Conservation (phyloP, 2,797 vertebrate species). For the Selene dorsalis region DNA sequence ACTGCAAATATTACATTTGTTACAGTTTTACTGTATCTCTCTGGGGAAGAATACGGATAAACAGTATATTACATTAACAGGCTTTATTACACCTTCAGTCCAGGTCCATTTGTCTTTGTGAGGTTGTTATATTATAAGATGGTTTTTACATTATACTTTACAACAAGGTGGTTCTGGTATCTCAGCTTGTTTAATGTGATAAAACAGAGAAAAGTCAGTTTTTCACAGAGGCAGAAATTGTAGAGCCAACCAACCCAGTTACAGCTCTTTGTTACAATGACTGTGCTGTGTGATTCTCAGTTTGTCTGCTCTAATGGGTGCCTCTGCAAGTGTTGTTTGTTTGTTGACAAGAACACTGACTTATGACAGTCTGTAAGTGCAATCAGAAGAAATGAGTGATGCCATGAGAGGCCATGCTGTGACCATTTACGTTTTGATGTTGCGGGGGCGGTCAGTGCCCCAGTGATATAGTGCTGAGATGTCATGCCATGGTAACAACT, state of each 20-base stretch:
- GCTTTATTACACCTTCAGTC: slow-evolving; percentile 16
- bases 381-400: slow-evolving; percentile 32
- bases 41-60: background rate
- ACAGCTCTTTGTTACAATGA: background rate
- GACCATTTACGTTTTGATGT: slow-evolving; percentile 56
- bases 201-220: background rate
- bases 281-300: background rate
- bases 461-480: slow-evolving; percentile 63
- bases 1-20: slow-evolving; percentile 1
- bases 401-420: slow-evolving; percentile 25
- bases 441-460: slow-evolving; percentile 45
- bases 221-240: background rate
- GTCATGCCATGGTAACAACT: slow-evolving; percentile 70
- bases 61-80: background rate
- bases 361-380: background rate
- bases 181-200: slow-evolving; percentile 1
- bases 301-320: background rate
- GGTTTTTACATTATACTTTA: slow-evolving; percentile 13
- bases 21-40: background rate
- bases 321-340: background rate
- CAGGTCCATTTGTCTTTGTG: slow-evolving; percentile 13
- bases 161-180: background rate
- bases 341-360: slow-evolving; percentile 6
- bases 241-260: background rate
- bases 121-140: slow-evolving; percentile 19